These are phyloP conservation scores for Pogonomyrmex californicus DNA, from an alignment of 1,140 invertebrate genomes.

Conservation along the genomic window DNA sequence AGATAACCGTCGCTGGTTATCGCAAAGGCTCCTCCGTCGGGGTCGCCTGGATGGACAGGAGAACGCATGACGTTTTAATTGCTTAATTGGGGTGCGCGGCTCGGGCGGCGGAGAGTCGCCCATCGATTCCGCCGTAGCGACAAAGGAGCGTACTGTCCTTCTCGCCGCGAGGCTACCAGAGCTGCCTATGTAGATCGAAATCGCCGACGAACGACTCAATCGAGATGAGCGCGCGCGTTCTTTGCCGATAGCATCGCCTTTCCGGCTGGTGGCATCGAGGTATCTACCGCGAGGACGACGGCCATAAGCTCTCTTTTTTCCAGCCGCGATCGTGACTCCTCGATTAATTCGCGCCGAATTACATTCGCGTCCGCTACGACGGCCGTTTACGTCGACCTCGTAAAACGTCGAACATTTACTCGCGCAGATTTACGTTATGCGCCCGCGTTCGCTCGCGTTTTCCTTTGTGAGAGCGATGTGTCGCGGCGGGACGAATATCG, in stretches of 20 bases:
- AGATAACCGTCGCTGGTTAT: slow-evolving; percentile 22
- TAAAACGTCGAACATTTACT: background rate
- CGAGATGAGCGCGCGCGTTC: slow-evolving; percentile 8
- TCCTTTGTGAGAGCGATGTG: slow-evolving; percentile 3
- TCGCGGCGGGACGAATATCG: slow-evolving; percentile 41
- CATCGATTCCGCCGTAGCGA: slow-evolving; percentile 46
- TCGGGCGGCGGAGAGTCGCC: background rate
- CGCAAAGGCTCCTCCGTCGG: background rate
- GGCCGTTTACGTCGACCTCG: background rate
- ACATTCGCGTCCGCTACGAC: background rate
- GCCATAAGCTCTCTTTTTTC: slow-evolving; percentile 48
- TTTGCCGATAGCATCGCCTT: slow-evolving; percentile 60
- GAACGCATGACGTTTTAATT: slow-evolving; percentile 78
- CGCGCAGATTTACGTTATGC: background rate
- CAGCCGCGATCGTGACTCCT: slow-evolving; percentile 15
- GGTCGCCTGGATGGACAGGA: slow-evolving; percentile 52
- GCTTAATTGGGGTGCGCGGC: slow-evolving; percentile 75
- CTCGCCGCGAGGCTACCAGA: slow-evolving; percentile 20
- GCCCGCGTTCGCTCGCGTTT: background rate
- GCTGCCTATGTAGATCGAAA: slow-evolving; percentile 43
- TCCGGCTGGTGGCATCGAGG: slow-evolving; percentile 60
- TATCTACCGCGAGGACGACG: slow-evolving; percentile 34
- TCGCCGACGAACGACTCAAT: slow-evolving; percentile 70
- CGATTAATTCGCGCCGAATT: slow-evolving; percentile 55
- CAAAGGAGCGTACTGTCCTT: slow-evolving; percentile 63